Percentiles rank a stretch among this genome's conserved stretches.
Evolutionary conservation across 1,140 invertebrate species (phyloP).

Genomic region (Cydia fagiglandana): DNA sequence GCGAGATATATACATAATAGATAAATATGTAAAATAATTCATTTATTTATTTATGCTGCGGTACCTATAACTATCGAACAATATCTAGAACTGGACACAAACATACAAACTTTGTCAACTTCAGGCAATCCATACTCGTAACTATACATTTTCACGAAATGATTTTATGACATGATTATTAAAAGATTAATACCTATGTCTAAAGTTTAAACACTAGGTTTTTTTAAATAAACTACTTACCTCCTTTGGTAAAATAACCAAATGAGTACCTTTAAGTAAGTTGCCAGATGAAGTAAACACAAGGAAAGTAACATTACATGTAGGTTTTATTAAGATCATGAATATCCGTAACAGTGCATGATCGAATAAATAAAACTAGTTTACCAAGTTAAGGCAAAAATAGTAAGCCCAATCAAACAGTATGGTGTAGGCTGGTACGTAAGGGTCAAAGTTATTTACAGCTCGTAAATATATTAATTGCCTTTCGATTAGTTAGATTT

Average conservation of each 20-base stretch:
- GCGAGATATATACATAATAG: neutral
- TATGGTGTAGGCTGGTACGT: conserved; percentile 13
- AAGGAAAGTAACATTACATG: no score
- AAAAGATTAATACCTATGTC: no score
- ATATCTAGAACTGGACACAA: no score
- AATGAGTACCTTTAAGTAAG: no score
- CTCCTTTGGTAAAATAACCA: no score
- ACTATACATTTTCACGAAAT: no score
- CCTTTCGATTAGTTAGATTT: conserved; percentile 22
- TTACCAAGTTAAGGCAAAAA: neutral
- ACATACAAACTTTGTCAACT: neutral
- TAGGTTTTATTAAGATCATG: neutral
- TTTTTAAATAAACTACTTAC: no score
- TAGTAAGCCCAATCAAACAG: neutral
- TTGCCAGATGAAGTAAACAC: no score
- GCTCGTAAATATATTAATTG: conserved; percentile 9
- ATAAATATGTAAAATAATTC: neutral
- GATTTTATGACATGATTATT: no score
- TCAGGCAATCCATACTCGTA: neutral
- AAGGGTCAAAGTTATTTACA: conserved; percentile 23
- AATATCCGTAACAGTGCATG: no score
- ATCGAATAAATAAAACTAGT: neutral
- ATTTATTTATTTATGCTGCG: neutral
- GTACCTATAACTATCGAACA: no score
- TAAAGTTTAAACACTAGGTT: no score